Evolutionary conservation across 2,888 invertebrate species (phyloP).

Genomic region (Ommatoiulus sabulosus): DNA sequence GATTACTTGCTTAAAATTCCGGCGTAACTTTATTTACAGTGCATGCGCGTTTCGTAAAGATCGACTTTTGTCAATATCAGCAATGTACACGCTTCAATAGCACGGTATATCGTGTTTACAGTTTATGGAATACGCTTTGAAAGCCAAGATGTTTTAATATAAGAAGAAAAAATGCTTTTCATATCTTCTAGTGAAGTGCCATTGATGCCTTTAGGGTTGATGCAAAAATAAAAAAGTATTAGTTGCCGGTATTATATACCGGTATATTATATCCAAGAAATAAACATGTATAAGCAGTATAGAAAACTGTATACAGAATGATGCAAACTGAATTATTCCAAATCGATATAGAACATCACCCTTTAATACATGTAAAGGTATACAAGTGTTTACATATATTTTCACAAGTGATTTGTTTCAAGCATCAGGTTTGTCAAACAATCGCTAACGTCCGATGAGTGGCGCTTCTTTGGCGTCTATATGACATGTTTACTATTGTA

Average conservation of each 20-base stretch:
- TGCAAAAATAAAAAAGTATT: too few relatives aligned
- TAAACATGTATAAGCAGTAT: background rate
- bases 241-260: too few relatives aligned
- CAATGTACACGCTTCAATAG: background rate
- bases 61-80: background rate
- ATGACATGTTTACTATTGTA: too few relatives aligned
- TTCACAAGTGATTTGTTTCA: too few relatives aligned
- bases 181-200: background rate
- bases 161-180: background rate
- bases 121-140: background rate
- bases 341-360: background rate
- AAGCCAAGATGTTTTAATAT: background rate
- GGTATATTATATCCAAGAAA: background rate
- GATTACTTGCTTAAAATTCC: too few relatives aligned
- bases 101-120: background rate
- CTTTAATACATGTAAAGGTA: too few relatives aligned
- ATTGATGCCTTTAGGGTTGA: background rate
- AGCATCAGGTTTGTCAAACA: too few relatives aligned
- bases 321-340: background rate
- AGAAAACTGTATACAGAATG: background rate
- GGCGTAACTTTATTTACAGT: too few relatives aligned
- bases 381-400: too few relatives aligned
- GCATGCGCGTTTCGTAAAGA: background rate
- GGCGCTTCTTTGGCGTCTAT: too few relatives aligned
- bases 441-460: too few relatives aligned